Base-by-base conservation (phyloP, 2,888 invertebrate species). In the Aleiodes alternator region DNA sequence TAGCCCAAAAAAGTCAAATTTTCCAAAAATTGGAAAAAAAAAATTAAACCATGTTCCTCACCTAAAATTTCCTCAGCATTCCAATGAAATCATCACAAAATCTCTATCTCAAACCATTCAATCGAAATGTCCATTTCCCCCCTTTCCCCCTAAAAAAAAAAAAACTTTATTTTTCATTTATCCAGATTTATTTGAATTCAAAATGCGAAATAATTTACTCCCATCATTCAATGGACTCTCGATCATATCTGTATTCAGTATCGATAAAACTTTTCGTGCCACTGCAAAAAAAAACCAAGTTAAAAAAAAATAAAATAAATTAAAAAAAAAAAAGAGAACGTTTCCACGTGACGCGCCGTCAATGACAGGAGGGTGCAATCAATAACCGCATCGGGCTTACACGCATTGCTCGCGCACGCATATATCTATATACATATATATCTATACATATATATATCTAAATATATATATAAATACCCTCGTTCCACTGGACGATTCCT, bases 341-440 rank as follows among this genome's bases (percentile, higher is more conserved):
- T 81, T 83, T 82, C 81, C 84, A 85, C 83, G 83, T 86, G 86
- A 86, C 84, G 84, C 83, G 79, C 83, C 85, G 87, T 87, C 87
- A 87, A 87, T 87, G 87, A 87, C 87, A 87, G 87, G 84, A 80
- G 80, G 81, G 80, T 59, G 84, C 84, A 87, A 87, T 87, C 87
- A 87, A 87, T 87, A 87, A 87, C 86, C 87, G 82, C 87, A 86
- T 85, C 82, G 83, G 80, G 83, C 81, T 82, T 82, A 84, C 83
- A 84, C 84, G 82, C 84, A 85, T 85, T 84, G 82, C 83, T 82
- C 79, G 70, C 80, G 75, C 82, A 80, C 83, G 84, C 78, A 80
- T 76, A 68, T 23, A 23, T 23, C 23, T 23, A 23, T 23, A 23
- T 23, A 23, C 23, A 23, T 23, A 23, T 23, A 23, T 23, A 23